Conservation (phyloP, 2,888 invertebrate genomes). For the Lomographa bimaculata region DNA sequence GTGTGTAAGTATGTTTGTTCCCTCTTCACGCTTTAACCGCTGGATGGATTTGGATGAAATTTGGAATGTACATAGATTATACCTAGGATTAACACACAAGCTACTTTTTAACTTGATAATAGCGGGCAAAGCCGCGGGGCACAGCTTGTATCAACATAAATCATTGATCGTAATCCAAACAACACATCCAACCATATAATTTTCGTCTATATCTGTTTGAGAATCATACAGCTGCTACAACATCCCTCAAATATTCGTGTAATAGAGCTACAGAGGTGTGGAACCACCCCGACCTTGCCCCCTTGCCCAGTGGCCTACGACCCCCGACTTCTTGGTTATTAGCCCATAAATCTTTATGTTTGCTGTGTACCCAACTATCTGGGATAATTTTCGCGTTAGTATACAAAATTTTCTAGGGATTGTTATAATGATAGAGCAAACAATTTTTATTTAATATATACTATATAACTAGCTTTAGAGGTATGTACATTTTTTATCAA, state of each 20-base stretch:
- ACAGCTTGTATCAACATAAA: too few species aligned
- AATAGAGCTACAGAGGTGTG: conserved; percentile 7
- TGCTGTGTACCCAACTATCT: conserved; percentile 29
- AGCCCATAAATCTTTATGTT: conserved; percentile 56
- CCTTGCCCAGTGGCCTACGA: conserved; percentile 43
- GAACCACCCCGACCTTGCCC: conserved; percentile 42
- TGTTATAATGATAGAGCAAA: conserved; percentile 5
- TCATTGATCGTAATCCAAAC: too few species aligned
- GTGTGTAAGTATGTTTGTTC: too few species aligned
- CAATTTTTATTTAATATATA: too few species aligned
- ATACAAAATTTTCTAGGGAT: conserved; percentile 10
- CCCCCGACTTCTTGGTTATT: conserved; percentile 49
- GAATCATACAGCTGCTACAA: conserved; percentile 23
- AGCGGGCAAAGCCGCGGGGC: too few species aligned
- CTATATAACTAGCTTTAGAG: too few species aligned
- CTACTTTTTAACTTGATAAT: too few species aligned
- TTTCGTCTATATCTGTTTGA: conserved; percentile 10
- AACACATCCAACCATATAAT: conserved; percentile 1
- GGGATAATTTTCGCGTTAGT: conserved; percentile 23
- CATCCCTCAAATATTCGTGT: conserved; percentile 29
- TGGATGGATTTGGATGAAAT: too few species aligned
- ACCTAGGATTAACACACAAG: too few species aligned
- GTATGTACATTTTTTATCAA: too few species aligned
- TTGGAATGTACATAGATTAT: too few species aligned
- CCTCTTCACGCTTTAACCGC: too few species aligned